These are phyloP conservation scores for Euplexia lucipara DNA, from an alignment of 2,888 invertebrate species.

Conservation along the genomic window DNA sequence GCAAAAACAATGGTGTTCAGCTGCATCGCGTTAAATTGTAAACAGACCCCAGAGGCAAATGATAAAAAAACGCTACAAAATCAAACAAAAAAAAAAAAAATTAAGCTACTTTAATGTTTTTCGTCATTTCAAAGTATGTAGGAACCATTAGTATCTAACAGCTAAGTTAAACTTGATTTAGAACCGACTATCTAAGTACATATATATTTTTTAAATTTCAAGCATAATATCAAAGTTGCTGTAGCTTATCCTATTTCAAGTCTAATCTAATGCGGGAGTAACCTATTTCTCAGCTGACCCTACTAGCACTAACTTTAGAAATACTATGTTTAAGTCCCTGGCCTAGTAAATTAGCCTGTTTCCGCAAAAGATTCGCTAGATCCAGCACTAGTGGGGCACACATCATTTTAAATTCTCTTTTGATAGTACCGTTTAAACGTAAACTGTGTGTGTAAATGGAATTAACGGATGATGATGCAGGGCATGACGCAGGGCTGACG, in stretches of 20 bases:
- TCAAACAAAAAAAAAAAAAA: background rate
- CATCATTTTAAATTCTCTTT: no score
- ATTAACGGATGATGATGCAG: no score
- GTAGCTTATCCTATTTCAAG: constrained; percentile 2
- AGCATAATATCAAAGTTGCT: constrained; percentile 7
- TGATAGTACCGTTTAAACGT: no score
- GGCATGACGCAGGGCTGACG: no score
- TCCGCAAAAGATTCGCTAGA: no score
- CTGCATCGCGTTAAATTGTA: no score
- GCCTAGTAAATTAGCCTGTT: constrained; percentile 27
- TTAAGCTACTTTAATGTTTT: background rate
- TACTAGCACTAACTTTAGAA: constrained; percentile 6
- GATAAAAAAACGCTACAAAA: background rate
- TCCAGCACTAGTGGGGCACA: no score
- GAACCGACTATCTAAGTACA: background rate
- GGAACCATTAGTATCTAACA: background rate
- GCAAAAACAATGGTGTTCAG: no score
- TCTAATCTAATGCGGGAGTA: background rate
- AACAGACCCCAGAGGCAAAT: background rate
- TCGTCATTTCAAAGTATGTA: background rate
- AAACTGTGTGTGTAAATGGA: no score
- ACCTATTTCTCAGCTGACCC: constrained; percentile 3
- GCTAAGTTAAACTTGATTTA: background rate
- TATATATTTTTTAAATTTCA: constrained; percentile 1
- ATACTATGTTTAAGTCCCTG: constrained; percentile 3